A percentile compares a stretch with the other conserved stretches of the same genome.
Evolutionary conservation across 2,113 vertebrate species (phyloP).

Genomic region (Malaclemys terrapin): DNA sequence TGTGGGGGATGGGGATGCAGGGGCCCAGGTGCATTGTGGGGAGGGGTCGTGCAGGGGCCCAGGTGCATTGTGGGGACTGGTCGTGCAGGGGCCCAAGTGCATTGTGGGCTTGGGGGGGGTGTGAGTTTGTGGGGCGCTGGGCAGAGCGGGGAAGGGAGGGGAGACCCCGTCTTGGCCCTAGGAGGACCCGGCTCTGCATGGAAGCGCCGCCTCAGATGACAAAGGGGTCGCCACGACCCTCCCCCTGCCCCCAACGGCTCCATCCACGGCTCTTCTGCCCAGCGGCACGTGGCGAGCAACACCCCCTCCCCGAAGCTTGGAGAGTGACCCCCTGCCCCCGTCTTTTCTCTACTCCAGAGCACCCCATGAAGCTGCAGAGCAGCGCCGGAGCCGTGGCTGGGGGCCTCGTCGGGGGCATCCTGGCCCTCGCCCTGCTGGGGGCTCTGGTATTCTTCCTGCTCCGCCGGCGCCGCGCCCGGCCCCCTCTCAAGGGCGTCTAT

Average conservation of each 20-base stretch:
- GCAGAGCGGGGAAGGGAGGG: not conserved
- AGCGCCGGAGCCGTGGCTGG: conserved; percentile 85
- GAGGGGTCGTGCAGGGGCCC: not conserved
- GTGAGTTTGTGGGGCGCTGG: not conserved
- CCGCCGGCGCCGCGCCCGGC: conserved; percentile 48
- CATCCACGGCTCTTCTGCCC: not conserved
- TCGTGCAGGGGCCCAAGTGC: not conserved
- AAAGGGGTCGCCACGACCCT: not conserved
- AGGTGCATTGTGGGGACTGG: not conserved
- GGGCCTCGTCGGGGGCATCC: conserved; percentile 87
- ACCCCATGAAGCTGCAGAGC: conserved; percentile 75
- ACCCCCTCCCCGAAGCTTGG: conserved; percentile 28
- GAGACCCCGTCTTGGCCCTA: not conserved
- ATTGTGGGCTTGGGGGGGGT: not conserved
- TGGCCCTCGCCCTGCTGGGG: conserved; percentile 86
- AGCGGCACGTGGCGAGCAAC: not conserved
- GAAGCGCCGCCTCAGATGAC: not conserved
- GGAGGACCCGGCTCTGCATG: not conserved
- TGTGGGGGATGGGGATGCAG: not conserved
- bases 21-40: not conserved
- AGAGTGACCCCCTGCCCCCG: conserved; percentile 19
- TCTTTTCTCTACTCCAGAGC: conserved; percentile 82
- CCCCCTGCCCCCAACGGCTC: not conserved
- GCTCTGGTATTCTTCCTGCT: conserved; percentile 82
- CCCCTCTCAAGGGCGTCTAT: conserved; percentile 74